Conservation (phyloP, 2,113 vertebrate genomes). For the Oceanites oceanicus region DNA sequence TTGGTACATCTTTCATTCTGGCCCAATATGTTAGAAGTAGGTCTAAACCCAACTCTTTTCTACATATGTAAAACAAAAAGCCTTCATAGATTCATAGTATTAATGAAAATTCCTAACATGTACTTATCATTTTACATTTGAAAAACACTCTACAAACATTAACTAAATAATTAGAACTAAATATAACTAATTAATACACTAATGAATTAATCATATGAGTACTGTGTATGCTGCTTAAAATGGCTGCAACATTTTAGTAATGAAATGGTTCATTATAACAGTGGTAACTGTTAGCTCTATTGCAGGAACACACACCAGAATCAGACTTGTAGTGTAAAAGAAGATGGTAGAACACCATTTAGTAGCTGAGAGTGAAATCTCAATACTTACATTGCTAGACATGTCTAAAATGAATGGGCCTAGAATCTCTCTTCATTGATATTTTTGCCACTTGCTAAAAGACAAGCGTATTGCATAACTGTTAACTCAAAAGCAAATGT, state of each 20-base stretch:
- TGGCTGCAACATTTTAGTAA: neutral
- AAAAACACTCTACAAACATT: slow-evolving; percentile 4
- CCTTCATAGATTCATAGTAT: neutral
- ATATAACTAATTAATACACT: neutral
- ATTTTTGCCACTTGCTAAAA: neutral
- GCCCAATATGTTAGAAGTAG: neutral
- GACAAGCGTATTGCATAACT: neutral
- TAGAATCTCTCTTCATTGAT: neutral
- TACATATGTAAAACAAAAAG: neutral
- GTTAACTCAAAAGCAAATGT: neutral
- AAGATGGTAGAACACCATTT: neutral
- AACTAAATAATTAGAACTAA: slow-evolving; percentile 16
- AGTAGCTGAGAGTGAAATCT: neutral
- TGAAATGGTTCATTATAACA: neutral
- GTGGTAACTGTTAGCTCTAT: neutral
- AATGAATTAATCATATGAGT: slow-evolving; percentile 5
- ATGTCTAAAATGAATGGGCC: neutral
- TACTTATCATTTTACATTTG: neutral
- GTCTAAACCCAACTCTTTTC: neutral
- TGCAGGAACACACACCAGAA: neutral
- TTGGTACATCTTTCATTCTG: neutral
- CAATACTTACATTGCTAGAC: neutral
- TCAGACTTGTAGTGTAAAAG: neutral
- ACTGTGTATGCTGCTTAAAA: neutral
- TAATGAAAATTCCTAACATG: neutral